A percentile compares a stretch with the other conserved stretches of the same genome.
phyloP scores from a whole-genome alignment of 2,888 invertebrate species.

The Drosophila infuscata region DNA sequence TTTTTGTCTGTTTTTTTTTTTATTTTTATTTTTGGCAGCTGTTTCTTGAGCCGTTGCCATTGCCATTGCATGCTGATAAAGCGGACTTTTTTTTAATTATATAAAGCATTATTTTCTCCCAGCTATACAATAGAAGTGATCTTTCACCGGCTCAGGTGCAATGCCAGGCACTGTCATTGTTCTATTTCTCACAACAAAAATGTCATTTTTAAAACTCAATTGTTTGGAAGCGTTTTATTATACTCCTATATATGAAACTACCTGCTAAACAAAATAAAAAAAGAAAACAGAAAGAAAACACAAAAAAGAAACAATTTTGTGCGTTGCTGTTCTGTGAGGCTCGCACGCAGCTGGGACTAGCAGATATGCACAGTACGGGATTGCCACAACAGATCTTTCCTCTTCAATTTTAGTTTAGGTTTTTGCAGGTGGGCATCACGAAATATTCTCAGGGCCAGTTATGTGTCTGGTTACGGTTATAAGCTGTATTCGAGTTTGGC shows the following conservation, averaged over 20 bases:
- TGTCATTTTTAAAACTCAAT: constrained; percentile 77
- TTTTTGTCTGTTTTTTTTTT: constrained; percentile 9
- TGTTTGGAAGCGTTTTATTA: constrained; percentile 65
- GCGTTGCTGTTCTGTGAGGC: constrained; percentile 53
- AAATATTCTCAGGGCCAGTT: constrained; percentile 70
- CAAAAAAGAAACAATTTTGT: constrained; percentile 48
- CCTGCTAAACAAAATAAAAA: constrained; percentile 49
- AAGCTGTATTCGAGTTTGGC: constrained; percentile 56
- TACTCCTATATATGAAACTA: constrained; percentile 33
- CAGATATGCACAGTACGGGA: constrained; percentile 41
- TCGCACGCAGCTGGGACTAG: constrained; percentile 58
- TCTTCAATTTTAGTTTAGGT: constrained; percentile 51
- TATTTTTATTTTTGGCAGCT: constrained; percentile 64
- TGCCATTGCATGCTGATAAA: constrained; percentile 39
- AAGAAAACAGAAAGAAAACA: constrained; percentile 23
- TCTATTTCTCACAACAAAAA: constrained; percentile 60
- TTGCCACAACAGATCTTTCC: constrained; percentile 73
- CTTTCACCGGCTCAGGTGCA: constrained; percentile 65
- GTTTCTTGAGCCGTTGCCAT: constrained; percentile 45
- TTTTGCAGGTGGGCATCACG: constrained; percentile 70
- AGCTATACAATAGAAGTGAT: constrained; percentile 60
- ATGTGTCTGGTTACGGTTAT: constrained; percentile 67
- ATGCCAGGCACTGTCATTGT: constrained; percentile 60
- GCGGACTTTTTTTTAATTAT: constrained; percentile 58
- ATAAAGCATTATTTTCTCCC: constrained; percentile 58